Percentiles rank a stretch among this genome's conserved stretches.
Conservation (phyloP, 2,888 invertebrate species). For the Leptodirus hochenwartii region DNA sequence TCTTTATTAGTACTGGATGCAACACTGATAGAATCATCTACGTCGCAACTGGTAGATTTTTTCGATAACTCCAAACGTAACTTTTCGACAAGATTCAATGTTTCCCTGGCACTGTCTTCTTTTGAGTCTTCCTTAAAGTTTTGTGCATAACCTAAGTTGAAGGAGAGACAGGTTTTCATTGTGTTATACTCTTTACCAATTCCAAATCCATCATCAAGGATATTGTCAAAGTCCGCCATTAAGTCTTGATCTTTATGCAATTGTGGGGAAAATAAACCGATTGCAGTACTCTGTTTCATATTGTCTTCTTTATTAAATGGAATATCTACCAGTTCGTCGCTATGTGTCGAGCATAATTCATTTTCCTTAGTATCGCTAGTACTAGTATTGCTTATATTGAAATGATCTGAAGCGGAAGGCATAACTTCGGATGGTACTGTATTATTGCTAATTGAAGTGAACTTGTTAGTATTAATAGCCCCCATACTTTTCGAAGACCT, state of each 20-base stretch:
- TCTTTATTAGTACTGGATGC: conserved; percentile 26
- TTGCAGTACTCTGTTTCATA: no score
- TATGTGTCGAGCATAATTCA: no score
- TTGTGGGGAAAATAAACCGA: conserved; percentile 59
- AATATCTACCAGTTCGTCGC: no score
- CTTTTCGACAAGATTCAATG: conserved; percentile 68
- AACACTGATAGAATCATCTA: conserved; percentile 22
- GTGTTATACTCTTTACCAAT: conserved; percentile 38
- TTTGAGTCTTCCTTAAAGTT: conserved; percentile 60
- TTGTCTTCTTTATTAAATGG: no score
- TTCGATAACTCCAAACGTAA: conserved; percentile 54
- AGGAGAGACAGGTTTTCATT: conserved; percentile 34
- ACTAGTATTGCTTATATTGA: no score
- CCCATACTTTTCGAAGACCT: no score
- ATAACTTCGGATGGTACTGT: no score
- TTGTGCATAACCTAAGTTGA: conserved; percentile 15
- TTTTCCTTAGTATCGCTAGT: no score
- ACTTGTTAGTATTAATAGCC: no score
- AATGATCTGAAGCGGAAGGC: no score
- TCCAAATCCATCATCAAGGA: conserved; percentile 40
- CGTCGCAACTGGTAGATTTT: conserved; percentile 32
- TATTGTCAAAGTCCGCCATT: conserved; percentile 37
- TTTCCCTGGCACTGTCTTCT: conserved; percentile 69
- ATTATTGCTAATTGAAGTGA: no score
- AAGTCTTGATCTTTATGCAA: conserved; percentile 39